These are phyloP conservation scores for Pachycephus smyrnensis DNA, from an alignment of 2,888 invertebrate genomes.

Conservation along the genomic window DNA sequence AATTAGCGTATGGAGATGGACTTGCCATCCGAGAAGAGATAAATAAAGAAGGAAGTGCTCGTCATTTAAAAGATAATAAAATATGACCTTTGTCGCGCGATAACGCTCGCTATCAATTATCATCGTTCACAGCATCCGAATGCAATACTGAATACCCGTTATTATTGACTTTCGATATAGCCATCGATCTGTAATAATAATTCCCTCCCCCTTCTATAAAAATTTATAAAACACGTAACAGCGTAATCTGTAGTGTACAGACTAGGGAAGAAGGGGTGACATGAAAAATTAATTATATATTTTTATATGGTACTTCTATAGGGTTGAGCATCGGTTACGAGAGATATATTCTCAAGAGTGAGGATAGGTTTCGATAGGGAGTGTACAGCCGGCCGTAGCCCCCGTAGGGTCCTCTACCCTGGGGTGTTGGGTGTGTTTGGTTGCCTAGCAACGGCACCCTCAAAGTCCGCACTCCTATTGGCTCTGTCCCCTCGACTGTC, in stretches of 20 bases:
- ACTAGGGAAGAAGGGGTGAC: neutral
- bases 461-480: constrained; percentile 58
- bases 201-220: too few relatives aligned
- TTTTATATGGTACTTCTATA: neutral
- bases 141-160: too few relatives aligned
- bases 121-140: neutral
- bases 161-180: neutral
- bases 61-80: neutral
- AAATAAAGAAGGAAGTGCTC: neutral
- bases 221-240: neutral
- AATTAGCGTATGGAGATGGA: neutral
- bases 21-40: neutral
- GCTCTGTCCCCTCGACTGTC: constrained; percentile 45
- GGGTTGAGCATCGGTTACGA: neutral
- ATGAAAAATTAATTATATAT: neutral
- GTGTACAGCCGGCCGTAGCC: constrained; percentile 43
- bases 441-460: constrained; percentile 65
- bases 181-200: too few relatives aligned
- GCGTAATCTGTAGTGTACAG: neutral
- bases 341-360: constrained; percentile 31
- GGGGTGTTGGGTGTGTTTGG: constrained; percentile 58
- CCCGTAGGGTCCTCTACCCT: constrained; percentile 46
- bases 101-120: neutral
- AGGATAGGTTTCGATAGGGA: constrained; percentile 44
- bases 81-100: neutral